Evolutionary conservation across 2,888 invertebrate species (phyloP).

Genomic region (Diachrysia chrysitis): DNA sequence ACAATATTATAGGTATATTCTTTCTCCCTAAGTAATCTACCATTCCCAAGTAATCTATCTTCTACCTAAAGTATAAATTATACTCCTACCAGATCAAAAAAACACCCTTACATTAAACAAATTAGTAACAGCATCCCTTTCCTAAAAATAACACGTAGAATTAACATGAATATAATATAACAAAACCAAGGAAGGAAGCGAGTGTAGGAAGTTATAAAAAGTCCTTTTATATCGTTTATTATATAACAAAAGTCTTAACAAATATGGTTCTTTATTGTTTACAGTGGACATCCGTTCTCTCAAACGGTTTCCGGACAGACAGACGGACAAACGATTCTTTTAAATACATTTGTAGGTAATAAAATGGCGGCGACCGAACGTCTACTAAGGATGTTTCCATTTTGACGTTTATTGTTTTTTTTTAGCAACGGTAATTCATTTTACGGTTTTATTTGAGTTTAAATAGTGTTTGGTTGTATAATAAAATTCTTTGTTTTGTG

Average conservation of each 20-base stretch:
- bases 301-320: slow-evolving; percentile 50
- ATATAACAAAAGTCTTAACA: slow-evolving; percentile 49
- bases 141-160: background rate
- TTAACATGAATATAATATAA: slow-evolving; percentile 28
- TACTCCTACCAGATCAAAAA: background rate
- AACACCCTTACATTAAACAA: background rate
- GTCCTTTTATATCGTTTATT: slow-evolving; percentile 59
- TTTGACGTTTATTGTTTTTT: slow-evolving; percentile 7
- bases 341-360: slow-evolving; percentile 17
- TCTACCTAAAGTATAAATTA: too few species aligned
- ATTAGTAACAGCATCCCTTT: background rate
- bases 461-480: background rate
- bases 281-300: slow-evolving; percentile 71
- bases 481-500: background rate
- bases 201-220: slow-evolving; percentile 59
- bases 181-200: slow-evolving; percentile 63
- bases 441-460: background rate
- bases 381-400: slow-evolving; percentile 29
- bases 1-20: too few species aligned
- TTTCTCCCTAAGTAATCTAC: too few species aligned
- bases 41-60: too few species aligned
- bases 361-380: slow-evolving; percentile 13
- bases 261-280: slow-evolving; percentile 59
- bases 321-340: slow-evolving; percentile 53
- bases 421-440: background rate